These are phyloP conservation scores for Crypturellus tataupa DNA, from an alignment of 2,797 vertebrate species.

Conservation along the genomic window DNA sequence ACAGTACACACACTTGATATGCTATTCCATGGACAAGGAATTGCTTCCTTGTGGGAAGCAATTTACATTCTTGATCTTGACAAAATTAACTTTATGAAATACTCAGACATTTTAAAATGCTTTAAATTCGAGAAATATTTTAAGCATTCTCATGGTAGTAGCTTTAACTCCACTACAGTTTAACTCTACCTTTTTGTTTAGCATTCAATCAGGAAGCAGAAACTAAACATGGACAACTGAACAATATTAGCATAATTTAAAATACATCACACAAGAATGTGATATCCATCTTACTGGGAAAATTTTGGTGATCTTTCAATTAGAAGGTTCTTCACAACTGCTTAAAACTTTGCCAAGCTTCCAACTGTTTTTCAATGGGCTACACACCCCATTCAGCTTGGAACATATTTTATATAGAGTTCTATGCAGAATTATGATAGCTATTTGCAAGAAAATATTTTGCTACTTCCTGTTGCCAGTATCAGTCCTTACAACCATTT, in stretches of 20 bases:
- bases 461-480: slow-evolving; percentile 18
- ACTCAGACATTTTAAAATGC: not conserved
- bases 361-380: not conserved
- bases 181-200: not conserved
- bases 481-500: not conserved
- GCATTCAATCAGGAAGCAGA: not conserved
- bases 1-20: not conserved
- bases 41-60: not conserved
- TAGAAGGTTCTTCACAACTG: not conserved
- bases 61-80: not conserved
- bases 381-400: not conserved
- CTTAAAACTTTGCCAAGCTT: not conserved
- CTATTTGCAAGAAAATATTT: not conserved
- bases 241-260: not conserved
- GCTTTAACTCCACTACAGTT: not conserved
- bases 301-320: not conserved
- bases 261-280: not conserved
- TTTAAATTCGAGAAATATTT: not conserved
- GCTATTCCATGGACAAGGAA: too few species aligned
- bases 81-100: not conserved
- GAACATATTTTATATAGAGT: not conserved
- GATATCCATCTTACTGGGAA: not conserved
- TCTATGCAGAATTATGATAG: not conserved
- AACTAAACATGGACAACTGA: not conserved
- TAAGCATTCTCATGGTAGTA: not conserved